phyloP scores from a whole-genome alignment of 2,113 vertebrate species.

The Oreochromis niloticus region DNA sequence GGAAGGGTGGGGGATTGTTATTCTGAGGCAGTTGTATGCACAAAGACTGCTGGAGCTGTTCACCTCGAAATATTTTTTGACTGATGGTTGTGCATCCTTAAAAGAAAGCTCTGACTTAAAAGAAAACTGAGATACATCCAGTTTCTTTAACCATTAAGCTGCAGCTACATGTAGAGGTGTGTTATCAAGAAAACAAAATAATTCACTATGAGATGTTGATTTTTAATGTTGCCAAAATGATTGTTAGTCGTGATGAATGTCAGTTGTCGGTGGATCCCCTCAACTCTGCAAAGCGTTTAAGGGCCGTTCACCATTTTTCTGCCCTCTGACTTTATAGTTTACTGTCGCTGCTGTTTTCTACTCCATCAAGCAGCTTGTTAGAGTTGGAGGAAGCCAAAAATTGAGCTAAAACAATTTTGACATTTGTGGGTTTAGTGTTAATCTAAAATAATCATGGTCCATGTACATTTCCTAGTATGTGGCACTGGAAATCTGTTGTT shows the following conservation, averaged over 20 bases:
- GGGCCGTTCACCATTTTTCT: neutral
- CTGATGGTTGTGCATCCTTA: neutral
- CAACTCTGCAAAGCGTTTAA: neutral
- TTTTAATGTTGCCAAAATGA: neutral
- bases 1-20: neutral
- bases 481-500: neutral
- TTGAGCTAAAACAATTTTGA: neutral
- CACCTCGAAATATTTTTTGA: neutral
- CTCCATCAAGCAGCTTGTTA: neutral
- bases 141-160: neutral
- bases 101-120: neutral
- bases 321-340: neutral
- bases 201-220: neutral
- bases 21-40: conserved; percentile 19
- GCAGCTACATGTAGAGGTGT: neutral
- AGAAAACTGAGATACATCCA: neutral
- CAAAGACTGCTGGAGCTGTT: neutral
- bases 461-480: neutral
- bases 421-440: neutral
- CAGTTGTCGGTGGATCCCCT: neutral
- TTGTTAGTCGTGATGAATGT: neutral
- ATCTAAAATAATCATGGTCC: neutral
- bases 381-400: neutral
- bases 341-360: neutral
- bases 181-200: neutral